Evolutionary conservation across 1,140 invertebrate genomes (phyloP).

Genomic region (Pseudomyrmex dendroicus): DNA sequence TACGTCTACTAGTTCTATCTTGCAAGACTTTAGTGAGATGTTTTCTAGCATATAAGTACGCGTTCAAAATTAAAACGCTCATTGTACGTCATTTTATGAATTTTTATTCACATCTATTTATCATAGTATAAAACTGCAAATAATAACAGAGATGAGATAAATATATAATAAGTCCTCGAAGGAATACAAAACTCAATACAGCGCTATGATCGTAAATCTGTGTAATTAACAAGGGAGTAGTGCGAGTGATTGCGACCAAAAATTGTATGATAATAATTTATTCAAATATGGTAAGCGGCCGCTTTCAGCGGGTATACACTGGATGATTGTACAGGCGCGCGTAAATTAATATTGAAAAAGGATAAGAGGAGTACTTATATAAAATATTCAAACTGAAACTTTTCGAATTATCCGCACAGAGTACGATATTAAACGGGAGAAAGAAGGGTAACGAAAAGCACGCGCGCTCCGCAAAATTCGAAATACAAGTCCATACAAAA

Average conservation of each 20-base stretch:
- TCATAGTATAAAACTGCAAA: conserved; percentile 65
- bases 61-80: conserved; percentile 37
- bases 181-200: conserved; percentile 60
- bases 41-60: too few relatives aligned
- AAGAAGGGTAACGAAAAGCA: conserved; percentile 35
- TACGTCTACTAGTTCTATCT: too few relatives aligned
- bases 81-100: conserved; percentile 27
- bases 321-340: conserved; percentile 67
- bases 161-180: conserved; percentile 58
- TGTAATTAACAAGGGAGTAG: conserved; percentile 52
- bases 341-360: conserved; percentile 60
- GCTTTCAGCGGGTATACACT: conserved; percentile 73
- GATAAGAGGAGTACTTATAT: not conserved
- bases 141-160: conserved; percentile 61
- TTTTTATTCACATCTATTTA: conserved; percentile 68
- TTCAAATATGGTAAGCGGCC: conserved; percentile 75
- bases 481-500: conserved; percentile 67
- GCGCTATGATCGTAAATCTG: conserved; percentile 1
- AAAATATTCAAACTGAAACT: conserved; percentile 55
- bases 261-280: conserved; percentile 79
- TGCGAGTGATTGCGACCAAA: conserved; percentile 44
- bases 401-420: conserved; percentile 31
- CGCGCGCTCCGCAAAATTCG: conserved; percentile 46
- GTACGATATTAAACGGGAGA: conserved; percentile 17
- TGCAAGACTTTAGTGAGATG: too few relatives aligned